These are phyloP conservation scores for Bothrops jararaca DNA, from an alignment of 2,113 vertebrate species.

Conservation along the genomic window DNA sequence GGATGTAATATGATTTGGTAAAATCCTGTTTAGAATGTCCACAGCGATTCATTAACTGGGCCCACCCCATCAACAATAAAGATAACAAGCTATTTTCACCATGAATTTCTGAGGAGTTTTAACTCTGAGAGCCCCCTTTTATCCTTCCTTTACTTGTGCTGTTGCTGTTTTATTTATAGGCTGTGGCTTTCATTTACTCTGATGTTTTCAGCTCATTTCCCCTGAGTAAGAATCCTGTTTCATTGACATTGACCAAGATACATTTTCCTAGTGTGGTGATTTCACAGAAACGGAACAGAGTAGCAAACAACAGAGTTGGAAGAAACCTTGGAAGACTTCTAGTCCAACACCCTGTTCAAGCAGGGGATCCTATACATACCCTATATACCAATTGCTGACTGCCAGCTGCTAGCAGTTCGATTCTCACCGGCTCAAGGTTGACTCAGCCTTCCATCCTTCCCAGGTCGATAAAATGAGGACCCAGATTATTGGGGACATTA, in stretches of 20 bases:
- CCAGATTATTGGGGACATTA: no score
- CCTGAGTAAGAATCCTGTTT: neutral
- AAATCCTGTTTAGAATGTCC: slow-evolving; percentile 40
- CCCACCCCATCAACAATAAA: slow-evolving; percentile 38
- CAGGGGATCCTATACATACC: neutral
- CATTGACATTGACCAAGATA: neutral
- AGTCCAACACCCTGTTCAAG: neutral
- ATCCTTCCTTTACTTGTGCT: neutral
- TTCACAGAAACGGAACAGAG: neutral
- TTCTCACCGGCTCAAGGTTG: no score
- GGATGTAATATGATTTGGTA: slow-evolving; percentile 51
- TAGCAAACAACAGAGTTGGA: neutral
- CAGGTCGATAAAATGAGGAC: no score
- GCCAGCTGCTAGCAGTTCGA: no score
- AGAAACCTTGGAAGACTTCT: neutral
- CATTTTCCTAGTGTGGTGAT: neutral
- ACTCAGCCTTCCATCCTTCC: no score
- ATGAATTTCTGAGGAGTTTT: slow-evolving; percentile 23
- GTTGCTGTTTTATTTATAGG: neutral
- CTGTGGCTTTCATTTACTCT: slow-evolving; percentile 3
- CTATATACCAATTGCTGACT: no score
- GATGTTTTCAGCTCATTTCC: neutral
- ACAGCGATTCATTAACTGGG: slow-evolving; percentile 44
- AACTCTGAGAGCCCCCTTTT: neutral
- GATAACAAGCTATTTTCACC: slow-evolving; percentile 29